Conservation (phyloP, 2,888 invertebrate genomes). For the Megaustenia siamemsis region DNA sequence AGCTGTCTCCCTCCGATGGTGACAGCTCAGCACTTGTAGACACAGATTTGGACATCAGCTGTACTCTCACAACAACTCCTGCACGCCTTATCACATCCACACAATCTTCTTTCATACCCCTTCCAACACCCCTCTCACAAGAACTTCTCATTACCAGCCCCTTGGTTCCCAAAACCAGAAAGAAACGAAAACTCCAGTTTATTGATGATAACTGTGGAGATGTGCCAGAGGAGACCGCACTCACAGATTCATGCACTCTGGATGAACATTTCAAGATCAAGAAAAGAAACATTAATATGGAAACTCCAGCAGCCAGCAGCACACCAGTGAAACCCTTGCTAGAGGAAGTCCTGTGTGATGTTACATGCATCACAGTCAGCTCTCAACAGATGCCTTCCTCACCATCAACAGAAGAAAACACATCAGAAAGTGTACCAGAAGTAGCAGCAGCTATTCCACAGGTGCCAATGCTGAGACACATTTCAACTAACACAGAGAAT, state of each 20-base stretch:
- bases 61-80: background rate
- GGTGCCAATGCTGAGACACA: conserved; percentile 59
- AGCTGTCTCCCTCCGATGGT: background rate
- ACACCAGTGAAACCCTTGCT: conserved; percentile 58
- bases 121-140: background rate
- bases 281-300: background rate
- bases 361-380: conserved; percentile 56
- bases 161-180: background rate
- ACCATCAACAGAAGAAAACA: background rate
- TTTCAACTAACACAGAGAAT: conserved; percentile 65
- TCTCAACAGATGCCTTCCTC: background rate
- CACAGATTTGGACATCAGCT: conserved; percentile 43
- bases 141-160: background rate
- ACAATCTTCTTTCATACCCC: background rate
- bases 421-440: background rate
- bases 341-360: conserved; percentile 61
- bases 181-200: conserved; percentile 30
- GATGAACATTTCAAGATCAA: conserved; percentile 42
- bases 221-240: background rate
- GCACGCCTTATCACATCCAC: background rate
- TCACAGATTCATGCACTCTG: background rate
- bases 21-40: conserved; percentile 31
- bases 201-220: background rate
- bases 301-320: conserved; percentile 44
- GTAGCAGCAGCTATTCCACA: background rate